phyloP scores from a whole-genome alignment of 2,888 invertebrate species.

The Rhaphigaster nebulosa region DNA sequence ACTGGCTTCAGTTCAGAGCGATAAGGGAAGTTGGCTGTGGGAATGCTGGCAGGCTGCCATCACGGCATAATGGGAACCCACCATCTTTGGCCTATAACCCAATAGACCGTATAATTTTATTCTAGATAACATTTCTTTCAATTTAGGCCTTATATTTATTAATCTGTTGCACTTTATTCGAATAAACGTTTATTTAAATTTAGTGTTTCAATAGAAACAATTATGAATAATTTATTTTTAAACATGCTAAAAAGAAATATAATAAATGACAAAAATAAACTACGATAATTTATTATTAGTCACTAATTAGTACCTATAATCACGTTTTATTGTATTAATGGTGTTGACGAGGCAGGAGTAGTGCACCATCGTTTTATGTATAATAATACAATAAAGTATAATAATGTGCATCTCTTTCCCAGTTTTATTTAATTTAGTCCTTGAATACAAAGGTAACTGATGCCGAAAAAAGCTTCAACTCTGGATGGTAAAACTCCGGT shows the following conservation, averaged over 20 bases:
- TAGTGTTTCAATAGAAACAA: neutral
- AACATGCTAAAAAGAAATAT: neutral
- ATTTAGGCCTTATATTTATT: neutral
- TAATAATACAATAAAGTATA: too few species aligned
- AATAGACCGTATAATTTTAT: neutral
- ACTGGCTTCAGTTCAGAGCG: neutral
- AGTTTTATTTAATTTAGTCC: too few species aligned
- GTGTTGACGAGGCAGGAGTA: neutral
- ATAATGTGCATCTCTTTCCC: too few species aligned
- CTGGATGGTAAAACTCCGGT: too few species aligned
- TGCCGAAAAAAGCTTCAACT: too few species aligned
- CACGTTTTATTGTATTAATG: neutral
- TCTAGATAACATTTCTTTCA: neutral
- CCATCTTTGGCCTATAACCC: slow-evolving; percentile 9
- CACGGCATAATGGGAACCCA: neutral
- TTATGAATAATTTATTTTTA: neutral
- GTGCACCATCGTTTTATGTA: too few species aligned
- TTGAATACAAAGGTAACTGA: too few species aligned
- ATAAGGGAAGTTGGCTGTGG: neutral
- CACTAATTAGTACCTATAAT: neutral
- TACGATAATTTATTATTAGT: neutral
- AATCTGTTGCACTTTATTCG: neutral
- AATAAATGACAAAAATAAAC: neutral
- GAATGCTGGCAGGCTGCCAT: neutral
- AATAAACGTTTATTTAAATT: too few species aligned